Base-by-base conservation (phyloP, 2,797 vertebrate species). In the Gambusia yucatana region DNA sequence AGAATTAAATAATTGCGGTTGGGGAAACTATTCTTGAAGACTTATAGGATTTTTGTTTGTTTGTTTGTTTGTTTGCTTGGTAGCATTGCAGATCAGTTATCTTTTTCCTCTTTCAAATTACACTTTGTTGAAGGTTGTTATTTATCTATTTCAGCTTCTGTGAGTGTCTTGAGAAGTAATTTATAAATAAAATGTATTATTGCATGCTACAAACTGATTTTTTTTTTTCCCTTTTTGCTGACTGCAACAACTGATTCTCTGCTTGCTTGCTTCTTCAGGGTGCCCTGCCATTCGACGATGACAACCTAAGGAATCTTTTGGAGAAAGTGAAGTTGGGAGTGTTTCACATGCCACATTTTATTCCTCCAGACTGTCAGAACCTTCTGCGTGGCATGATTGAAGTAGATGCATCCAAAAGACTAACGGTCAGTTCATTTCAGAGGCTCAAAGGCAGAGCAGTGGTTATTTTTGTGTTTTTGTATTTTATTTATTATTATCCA, bases 291-390 rank as follows among this genome's bases (percentile, higher is more conserved):
- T 99, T 99, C 13, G 98, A 99, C 55, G 98, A 99, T 0, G 98
- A 99, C 95, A 99, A 99, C 96, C 93, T 99, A 94, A 96, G 98
- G 95, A 98, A 99, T 79, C 96, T 99, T 84, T 91, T 99, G 94
- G 98, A 99, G 95, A 99, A 99, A 92, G 98, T 99, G 94, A 99
- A 99, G 93, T 93, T 99, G 81, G 98, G 98, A 67, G 97, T 99
- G 84, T 99, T 99, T 95, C 98, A 99, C 95, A 99, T 99, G 98
- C 98, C 98, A 25, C 98, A 99, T 95, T 99, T 99, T 89, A 99
- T 99, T 92, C 98, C 98, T 20, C 98, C 98, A 0, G 98, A 99
- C 93, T 99, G 98, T 95, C 98, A 99, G 95, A 98, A 98, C 94
- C 97, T 99, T 73, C 96, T 99, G 77, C 97, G 97, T 11, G 98